Base-by-base conservation (phyloP, 2,797 vertebrate genomes). In the Aulostomus chinensis region DNA sequence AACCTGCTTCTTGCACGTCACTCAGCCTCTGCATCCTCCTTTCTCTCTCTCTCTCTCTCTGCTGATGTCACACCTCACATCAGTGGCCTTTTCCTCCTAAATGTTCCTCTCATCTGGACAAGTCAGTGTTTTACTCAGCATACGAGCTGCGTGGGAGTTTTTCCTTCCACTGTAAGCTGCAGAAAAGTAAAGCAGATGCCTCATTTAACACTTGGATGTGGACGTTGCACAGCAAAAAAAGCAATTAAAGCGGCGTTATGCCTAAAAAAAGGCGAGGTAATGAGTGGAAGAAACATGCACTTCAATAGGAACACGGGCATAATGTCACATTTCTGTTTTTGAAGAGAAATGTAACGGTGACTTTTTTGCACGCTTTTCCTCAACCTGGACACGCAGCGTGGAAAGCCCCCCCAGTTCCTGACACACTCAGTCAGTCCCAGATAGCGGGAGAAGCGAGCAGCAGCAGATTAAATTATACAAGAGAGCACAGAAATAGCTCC, bases 381-480 rank as follows among this genome's bases (percentile, higher is more conserved):
- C 14, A 9, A 34, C 35, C 21, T n/a, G 33, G 29, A 43, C 12
- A 4, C 53, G 76, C 62, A 62, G 53, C 33, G 18, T 62, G 70
- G 61, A 77, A 73, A 75, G 58, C 56, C 72, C 59, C 73, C 57
- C 47, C 32, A 6, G 60, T 81, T 84, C 73, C 73, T 76, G 76
- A 81, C 75, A 73, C 76, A 72, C 77, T 67, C 71, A 56, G 56
- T 55, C 78, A 78, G 68, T 76, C 73, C 77, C 68, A 74, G 74
- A 84, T 77, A 76, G 76, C 46, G 69, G 39, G 53, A 62, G 73
- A 81, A 65, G 75, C 56, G 15, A 85, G 79, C 72, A 83, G 81
- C 57, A 76, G 80, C 64, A 72, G 83, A 90, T 89, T 88, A 87
- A 90, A 91, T 90, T 89, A 90, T 88, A 90, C 77, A 89, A 58